Conservation (phyloP, 2,113 vertebrate species). For the Leptocoma aspasia region DNA sequence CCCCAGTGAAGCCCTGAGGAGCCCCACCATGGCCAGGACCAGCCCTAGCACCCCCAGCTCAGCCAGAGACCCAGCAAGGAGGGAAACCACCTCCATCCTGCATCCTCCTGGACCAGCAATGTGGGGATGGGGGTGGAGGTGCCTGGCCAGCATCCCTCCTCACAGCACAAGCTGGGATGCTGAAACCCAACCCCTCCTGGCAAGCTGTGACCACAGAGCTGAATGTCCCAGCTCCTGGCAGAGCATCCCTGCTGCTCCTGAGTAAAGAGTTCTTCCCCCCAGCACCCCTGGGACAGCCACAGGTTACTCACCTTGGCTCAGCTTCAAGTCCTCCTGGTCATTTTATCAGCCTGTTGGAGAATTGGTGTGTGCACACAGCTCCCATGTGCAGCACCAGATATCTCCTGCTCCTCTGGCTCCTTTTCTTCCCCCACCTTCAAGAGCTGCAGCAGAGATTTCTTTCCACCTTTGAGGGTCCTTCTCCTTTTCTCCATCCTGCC, state of each 20-base stretch:
- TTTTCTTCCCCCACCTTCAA: background rate
- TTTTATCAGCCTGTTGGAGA: background rate
- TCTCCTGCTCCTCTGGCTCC: background rate
- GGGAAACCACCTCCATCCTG: background rate
- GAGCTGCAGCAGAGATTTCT: background rate
- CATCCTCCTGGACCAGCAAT: accelerated
- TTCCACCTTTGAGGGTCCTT: background rate
- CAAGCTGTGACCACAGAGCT: background rate
- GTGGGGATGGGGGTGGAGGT: background rate
- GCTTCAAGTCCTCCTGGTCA: background rate
- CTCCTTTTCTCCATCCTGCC: background rate
- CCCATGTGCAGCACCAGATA: accelerated
- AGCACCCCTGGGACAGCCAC: background rate
- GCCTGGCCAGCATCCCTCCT: background rate
- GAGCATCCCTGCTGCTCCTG: background rate
- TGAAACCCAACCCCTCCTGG: background rate
- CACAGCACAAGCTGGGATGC: background rate
- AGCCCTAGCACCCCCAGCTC: background rate
- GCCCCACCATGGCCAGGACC: accelerated
- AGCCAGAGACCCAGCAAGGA: background rate
- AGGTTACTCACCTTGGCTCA: background rate
- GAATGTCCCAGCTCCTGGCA: background rate
- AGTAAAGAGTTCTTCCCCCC: background rate
- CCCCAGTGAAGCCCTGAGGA: background rate
- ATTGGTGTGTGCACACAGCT: accelerated